These are phyloP conservation scores for Butorides virescens DNA, from an alignment of 2,113 vertebrate genomes.

Conservation along the genomic window DNA sequence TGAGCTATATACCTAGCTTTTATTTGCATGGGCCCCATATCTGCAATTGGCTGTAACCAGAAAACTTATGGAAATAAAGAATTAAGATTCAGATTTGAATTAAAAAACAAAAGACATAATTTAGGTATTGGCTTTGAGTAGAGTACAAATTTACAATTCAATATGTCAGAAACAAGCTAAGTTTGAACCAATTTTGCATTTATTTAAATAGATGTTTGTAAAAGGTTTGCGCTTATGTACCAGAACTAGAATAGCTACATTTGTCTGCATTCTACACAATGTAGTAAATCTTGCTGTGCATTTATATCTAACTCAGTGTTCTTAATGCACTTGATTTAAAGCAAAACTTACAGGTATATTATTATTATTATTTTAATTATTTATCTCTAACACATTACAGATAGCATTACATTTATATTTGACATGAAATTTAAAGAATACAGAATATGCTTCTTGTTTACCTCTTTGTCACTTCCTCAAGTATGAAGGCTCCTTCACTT, in stretches of 20 bases:
- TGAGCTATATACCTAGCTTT: background rate
- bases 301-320: background rate
- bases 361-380: background rate
- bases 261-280: background rate
- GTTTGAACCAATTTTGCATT: background rate
- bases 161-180: background rate
- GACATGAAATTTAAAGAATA: background rate
- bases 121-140: background rate
- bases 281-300: background rate
- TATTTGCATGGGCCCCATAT: background rate
- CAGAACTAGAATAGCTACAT: background rate
- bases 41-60: background rate
- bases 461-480: background rate
- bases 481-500: background rate
- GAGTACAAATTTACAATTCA: background rate
- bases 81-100: background rate
- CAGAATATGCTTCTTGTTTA: background rate
- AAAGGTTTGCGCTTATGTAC: background rate
- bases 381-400: background rate
- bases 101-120: background rate
- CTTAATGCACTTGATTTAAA: background rate
- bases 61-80: background rate
- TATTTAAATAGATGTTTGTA: background rate
- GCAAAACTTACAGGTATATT: background rate
- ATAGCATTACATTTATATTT: background rate